These are phyloP conservation scores for Etia nguti DNA, from an alignment of 2,113 vertebrate species.

Conservation along the genomic window DNA sequence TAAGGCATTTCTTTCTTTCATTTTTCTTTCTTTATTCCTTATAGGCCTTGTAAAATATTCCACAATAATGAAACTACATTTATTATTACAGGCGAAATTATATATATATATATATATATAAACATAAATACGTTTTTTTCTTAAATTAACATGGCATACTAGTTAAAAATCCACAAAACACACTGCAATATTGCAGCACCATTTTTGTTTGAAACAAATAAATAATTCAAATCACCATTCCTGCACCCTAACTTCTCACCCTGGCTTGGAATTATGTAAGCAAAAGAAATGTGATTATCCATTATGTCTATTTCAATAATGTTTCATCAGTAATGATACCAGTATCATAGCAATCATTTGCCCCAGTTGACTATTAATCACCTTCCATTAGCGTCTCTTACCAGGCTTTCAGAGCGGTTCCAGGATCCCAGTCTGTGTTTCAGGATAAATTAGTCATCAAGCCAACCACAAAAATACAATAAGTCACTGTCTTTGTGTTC, in stretches of 20 bases:
- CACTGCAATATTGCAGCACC: not conserved
- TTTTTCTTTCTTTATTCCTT: not conserved
- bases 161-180: not conserved
- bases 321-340: conserved; percentile 39
- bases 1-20: not conserved
- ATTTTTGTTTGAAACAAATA: not conserved
- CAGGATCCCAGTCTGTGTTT: conserved; percentile 39
- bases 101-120: no score
- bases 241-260: not conserved
- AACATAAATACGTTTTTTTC: rapidly evolving
- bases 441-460: conserved; percentile 50
- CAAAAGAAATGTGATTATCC: not conserved
- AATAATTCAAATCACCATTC: not conserved
- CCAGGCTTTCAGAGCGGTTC: conserved; percentile 20
- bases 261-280: not conserved
- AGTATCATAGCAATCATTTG: conserved; percentile 56
- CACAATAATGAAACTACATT: not conserved
- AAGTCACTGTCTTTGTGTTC: conserved; percentile 32
- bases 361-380: conserved; percentile 59
- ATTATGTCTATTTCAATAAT: conserved; percentile 20
- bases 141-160: not conserved
- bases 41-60: not conserved
- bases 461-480: conserved; percentile 30
- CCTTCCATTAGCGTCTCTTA: conserved; percentile 57
- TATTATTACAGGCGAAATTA: not conserved